Evolutionary conservation across 2,113 vertebrate genomes (phyloP).

Genomic region (Eretmochelys imbricata): DNA sequence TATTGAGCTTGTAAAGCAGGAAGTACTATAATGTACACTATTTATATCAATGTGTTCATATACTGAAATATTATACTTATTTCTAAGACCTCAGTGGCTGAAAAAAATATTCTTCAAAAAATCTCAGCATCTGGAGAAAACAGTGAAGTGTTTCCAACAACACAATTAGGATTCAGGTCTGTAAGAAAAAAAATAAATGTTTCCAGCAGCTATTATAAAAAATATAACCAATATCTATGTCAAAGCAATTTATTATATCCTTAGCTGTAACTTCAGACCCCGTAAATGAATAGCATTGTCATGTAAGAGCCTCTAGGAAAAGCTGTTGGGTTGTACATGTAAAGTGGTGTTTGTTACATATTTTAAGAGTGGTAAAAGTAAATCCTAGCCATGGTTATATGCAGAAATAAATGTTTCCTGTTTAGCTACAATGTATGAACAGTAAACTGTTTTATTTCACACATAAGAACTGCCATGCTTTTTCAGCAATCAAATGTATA

Average conservation of each 20-base stretch:
- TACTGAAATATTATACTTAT: neutral
- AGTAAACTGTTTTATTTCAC: neutral
- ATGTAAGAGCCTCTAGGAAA: neutral
- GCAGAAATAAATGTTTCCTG: neutral
- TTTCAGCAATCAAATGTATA: neutral
- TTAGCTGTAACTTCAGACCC: neutral
- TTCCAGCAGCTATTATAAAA: neutral
- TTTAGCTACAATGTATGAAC: neutral
- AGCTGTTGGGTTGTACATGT: accelerated
- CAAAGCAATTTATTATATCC: neutral
- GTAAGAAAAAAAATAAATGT: neutral
- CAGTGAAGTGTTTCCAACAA: neutral
- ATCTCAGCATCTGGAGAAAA: neutral
- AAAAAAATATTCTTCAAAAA: neutral
- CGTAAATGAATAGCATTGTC: neutral
- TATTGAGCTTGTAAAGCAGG: neutral
- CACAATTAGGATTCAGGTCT: neutral
- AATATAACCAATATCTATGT: neutral
- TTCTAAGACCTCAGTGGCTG: neutral
- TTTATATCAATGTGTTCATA: neutral
- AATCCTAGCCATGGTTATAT: neutral
- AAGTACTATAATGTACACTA: neutral
- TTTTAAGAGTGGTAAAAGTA: neutral
- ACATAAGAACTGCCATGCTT: too few species aligned
- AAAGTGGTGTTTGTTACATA: neutral